A percentile compares a stretch with the other conserved stretches of the same genome.
Evolutionary conservation across 2,888 invertebrate genomes (phyloP).

Genomic region (Thelaira solivaga): DNA sequence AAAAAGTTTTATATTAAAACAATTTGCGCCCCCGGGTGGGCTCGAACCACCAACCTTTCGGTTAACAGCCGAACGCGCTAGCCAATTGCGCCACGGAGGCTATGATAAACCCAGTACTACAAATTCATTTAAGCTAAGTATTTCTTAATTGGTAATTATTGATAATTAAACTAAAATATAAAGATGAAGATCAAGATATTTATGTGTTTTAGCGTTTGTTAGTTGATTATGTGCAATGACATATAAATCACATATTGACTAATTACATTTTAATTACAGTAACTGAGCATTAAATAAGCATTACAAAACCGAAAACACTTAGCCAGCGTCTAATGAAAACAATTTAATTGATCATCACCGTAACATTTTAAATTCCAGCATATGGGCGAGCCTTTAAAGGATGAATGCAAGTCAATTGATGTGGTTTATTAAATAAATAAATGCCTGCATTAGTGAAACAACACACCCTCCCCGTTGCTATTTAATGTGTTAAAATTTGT

Average conservation of each 20-base stretch:
- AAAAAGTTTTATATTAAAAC: no score
- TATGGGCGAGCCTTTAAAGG: no score
- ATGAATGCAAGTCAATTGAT: neutral
- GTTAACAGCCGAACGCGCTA: slow-evolving; percentile 99
- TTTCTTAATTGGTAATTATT: no score
- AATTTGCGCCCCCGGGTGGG: slow-evolving; percentile 98
- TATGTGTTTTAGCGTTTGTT: neutral
- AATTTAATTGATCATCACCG: slow-evolving; percentile 59
- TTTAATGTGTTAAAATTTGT: slow-evolving; percentile 55
- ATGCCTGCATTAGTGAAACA: neutral
- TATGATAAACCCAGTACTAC: no score
- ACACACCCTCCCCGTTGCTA: slow-evolving; percentile 14
- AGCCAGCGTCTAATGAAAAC: slow-evolving; percentile 33
- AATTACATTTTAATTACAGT: slow-evolving; percentile 55
- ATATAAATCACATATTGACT: slow-evolving; percentile 44
- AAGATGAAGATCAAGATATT: neutral
- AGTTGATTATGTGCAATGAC: neutral
- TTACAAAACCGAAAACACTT: slow-evolving; percentile 21
- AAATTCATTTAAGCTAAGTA: no score
- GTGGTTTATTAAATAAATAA: slow-evolving; percentile 2
- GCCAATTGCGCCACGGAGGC: slow-evolving; percentile 93
- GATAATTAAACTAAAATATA: no score
- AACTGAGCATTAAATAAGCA: slow-evolving; percentile 51
- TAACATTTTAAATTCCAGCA: slow-evolving; percentile 45
- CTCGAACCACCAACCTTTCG: slow-evolving; percentile 99